Base-by-base conservation (phyloP, 92 coral and sea anemone species). In the Virgularia gustaviana region DNA sequence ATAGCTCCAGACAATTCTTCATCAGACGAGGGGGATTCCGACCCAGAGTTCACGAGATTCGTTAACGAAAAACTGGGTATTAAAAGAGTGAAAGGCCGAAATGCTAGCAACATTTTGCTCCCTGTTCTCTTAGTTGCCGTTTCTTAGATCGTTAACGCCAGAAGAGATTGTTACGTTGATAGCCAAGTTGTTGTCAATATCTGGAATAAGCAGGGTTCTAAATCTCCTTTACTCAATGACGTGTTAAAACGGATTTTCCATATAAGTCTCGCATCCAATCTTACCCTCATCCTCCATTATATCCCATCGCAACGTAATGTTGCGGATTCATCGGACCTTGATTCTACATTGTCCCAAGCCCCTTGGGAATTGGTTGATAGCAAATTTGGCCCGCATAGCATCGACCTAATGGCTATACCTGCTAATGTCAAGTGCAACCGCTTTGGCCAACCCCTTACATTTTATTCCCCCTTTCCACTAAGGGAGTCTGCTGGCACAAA, bases 341-440 rank as follows among this genome's bases (percentile, higher is more conserved):
- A 83, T 39, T 78, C 76, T 49, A 15, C 70, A 9, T 66, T 73
- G 15, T 31, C 65, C 63, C 77, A 65, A 0, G 18, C 2, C 12
- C 59, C 71, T 49, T 74, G 85, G 88, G 29, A 66, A 0, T 12
- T 22, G n/a, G 71, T 79, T 20, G 84, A 84, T 19, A 4, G 49
- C 0, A 63, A 74, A 15, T 84, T 84, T 64, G 85, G 84, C 22
- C 85, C 81, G 4, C 81, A 79, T 55, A 63, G 81, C 1, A 28
- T 79, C 10, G 84, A 83, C 51, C 75, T 84, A 33, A 84, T 84
- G 88, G 81, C 85, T 4, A 7, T 84, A 4, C 84, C 81, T 3
- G 45, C 41, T 51, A 65, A 71, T 36, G 81, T 78, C 25, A 19
- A 29, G 27, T 27, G 12, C 37, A 44, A 76, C 23, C 53, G 63